Conservation (phyloP, 23 tunicate genomes). For the Ascidia mentula region DNA sequence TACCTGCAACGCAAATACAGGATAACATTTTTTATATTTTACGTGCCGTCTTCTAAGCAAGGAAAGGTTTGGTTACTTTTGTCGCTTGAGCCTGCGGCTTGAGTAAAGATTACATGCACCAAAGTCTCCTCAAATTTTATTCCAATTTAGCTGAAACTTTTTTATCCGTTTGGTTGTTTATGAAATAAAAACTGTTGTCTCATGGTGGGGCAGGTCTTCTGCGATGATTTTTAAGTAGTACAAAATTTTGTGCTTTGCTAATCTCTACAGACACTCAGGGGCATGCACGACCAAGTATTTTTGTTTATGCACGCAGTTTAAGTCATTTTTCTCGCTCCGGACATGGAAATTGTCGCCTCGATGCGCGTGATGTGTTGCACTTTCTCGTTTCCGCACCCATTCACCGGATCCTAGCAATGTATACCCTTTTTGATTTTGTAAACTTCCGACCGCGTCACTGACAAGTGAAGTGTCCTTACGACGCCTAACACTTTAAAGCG, state of each 20-base stretch:
- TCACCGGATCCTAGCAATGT: not conserved
- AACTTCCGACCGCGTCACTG: constrained; percentile 12
- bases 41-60: not conserved
- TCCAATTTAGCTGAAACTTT: too few species aligned
- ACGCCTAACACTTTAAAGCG: not conserved
- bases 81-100: too few species aligned
- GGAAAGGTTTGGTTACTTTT: not conserved
- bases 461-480: not conserved
- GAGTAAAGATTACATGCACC: too few species aligned
- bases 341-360: constrained; percentile 3
- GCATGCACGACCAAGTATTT: not conserved
- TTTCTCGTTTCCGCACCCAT: not conserved
- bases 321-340: constrained; percentile 1
- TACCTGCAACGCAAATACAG: constrained; percentile 48
- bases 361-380: not conserved
- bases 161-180: too few species aligned
- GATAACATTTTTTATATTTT: not conserved
- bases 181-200: too few species aligned
- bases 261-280: too few species aligned
- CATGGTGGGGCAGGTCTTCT: too few species aligned
- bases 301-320: not conserved
- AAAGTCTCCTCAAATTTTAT: too few species aligned
- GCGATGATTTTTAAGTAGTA: too few species aligned
- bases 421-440: too few species aligned
- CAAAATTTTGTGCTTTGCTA: too few species aligned